Evolutionary conservation across 2,797 vertebrate species (phyloP), one percentile per base, ranked within the genome.

Genomic region (Tenualosa ilisha): DNA sequence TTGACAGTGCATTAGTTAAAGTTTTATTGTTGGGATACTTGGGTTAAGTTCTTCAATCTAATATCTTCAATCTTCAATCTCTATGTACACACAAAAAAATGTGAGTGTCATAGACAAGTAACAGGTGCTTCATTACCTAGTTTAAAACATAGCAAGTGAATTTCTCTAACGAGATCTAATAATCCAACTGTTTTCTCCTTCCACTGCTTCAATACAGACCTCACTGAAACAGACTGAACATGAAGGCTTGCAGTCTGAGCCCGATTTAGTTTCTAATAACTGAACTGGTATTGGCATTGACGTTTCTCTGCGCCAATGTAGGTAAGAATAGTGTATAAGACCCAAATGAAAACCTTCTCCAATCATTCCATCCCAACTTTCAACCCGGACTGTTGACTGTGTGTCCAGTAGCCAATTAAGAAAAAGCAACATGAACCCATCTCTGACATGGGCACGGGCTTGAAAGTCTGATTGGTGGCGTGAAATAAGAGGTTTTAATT

Each of bases 211-310:
- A 75, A 93, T 92, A 90, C 92, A 93, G 94, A 94, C 87, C 85
- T 91, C 92, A 93, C 90, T 93, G 93, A 95, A 93, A 90, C 81
- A 40, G 92, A 91, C 93, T 89, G 93, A 92, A 90, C 91, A 90
- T 90, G 93, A 92, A 90, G 91, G 88, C 90, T 92, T 91, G 88
- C 90, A 89, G 89, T 92, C 89, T 93, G 90, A 91, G 90, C 87
- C 88, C 91, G 89, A 92, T 90, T 91, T 90, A 90, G 90, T 87
- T 91, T 22, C 72, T 79, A 87, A 89, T 89, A 91, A 90, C 91
- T 90, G 88, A 93, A 84, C 87, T 89, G 90, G 86, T 63, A 88
- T 90, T 91, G 91, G 89, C 89, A 84, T 85, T 91, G 90, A 88
- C 88, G 89, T 91, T 91, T 89, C 88, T 89, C 90, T 90, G 90